phyloP scores from a whole-genome alignment of 2,113 vertebrate genomes.

The Xerus inauris region DNA sequence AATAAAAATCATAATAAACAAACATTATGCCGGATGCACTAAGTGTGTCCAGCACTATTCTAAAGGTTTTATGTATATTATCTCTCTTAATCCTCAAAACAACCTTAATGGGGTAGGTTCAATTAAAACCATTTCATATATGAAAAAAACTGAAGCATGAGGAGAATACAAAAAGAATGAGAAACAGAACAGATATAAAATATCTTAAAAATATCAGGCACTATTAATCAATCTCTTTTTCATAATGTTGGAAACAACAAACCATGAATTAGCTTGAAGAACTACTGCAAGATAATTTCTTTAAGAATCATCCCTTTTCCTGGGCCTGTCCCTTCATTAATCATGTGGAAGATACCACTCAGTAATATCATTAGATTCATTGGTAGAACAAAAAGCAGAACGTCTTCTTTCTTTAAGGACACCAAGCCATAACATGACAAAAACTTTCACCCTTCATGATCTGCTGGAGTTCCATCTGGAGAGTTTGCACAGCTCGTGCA shows the following conservation, averaged over 20 bases:
- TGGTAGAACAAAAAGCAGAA: background rate
- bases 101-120: background rate
- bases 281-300: background rate
- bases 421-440: background rate
- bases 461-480: slow-evolving; percentile 99
- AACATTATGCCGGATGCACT: background rate
- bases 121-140: background rate
- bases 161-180: background rate
- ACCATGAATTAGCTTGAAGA: background rate
- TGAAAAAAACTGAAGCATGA: slow-evolving; percentile 50
- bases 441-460: slow-evolving; percentile 96
- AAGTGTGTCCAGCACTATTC: background rate
- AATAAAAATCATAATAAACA: background rate
- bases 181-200: background rate
- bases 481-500: slow-evolving; percentile 95
- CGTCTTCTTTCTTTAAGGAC: background rate
- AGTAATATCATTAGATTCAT: background rate
- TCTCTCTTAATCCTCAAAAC: background rate
- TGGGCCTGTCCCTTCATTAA: background rate
- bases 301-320: background rate
- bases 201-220: slow-evolving; percentile 34
- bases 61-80: background rate
- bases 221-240: slow-evolving; percentile 34
- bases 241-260: slow-evolving; percentile 43
- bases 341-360: background rate